These are phyloP conservation scores for Dicycla oo DNA, from an alignment of 2,888 invertebrate species.

Conservation along the genomic window DNA sequence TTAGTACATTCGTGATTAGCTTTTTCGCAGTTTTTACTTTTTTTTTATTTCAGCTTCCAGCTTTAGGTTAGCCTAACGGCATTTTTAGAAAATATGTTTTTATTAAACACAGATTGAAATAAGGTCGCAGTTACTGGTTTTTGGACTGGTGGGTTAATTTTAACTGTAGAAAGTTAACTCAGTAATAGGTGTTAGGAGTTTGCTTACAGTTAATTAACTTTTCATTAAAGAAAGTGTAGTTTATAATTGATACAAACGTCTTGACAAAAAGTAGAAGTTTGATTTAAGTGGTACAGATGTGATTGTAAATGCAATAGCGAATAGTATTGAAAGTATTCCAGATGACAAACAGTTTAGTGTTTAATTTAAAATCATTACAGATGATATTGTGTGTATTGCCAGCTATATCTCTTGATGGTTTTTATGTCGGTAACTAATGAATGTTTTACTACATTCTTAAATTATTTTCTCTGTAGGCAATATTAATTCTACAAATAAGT, in stretches of 20 bases:
- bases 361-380: constrained; percentile 65
- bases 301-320: constrained; percentile 12
- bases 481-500: constrained; percentile 6
- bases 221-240: constrained; percentile 14
- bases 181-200: constrained; percentile 44
- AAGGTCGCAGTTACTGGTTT: constrained; percentile 51
- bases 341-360: constrained; percentile 36
- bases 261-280: constrained; percentile 9
- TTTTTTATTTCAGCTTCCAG: constrained; percentile 58
- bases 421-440: constrained; percentile 46
- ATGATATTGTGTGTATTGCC: constrained; percentile 62
- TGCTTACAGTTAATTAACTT: constrained; percentile 31
- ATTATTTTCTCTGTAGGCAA: constrained; percentile 16
- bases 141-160: constrained; percentile 42
- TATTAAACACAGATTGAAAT: constrained; percentile 57
- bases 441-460: constrained; percentile 27
- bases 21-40: constrained; percentile 62
- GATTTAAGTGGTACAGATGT: constrained; percentile 7
- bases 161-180: constrained; percentile 38
- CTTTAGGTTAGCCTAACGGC: constrained; percentile 57
- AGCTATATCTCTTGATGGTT: constrained; percentile 66
- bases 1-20: constrained; percentile 43
- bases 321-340: constrained; percentile 28
- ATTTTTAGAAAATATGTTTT: constrained; percentile 45
- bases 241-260: constrained; percentile 36